Evolutionary conservation across 2,888 invertebrate species (phyloP), one percentile per base, ranked within the genome.

Genomic region (Muschampia plurimacula): DNA sequence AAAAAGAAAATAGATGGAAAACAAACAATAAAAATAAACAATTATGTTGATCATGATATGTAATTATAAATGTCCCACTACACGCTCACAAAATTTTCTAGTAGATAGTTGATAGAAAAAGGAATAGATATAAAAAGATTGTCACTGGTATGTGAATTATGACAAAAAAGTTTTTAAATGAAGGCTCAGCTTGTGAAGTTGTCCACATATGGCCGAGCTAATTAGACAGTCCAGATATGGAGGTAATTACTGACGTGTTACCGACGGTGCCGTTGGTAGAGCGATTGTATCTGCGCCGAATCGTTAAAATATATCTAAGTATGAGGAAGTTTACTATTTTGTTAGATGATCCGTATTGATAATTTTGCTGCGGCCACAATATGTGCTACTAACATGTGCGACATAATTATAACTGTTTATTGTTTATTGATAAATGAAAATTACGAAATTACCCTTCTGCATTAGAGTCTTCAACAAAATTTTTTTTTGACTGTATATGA

Each of bases 221-320:
- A 46, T 49, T 49, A 13, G 13, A 49, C 13, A 49, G n/a, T 13
- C 13, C n/a, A 49, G 4, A 49, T 49, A 49, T 4, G 49, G 49
- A 49, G 13, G 49, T 49, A 13, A 49, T 49, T 49, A 49, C 13
- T 4, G 49, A 49, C 49, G 39, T 49, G 49, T 49, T 6, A n/a
- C 49, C 49, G 13, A 49, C 49, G 49, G 49, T 6, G 49, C 4
- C 6, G 49, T 49, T 49, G 49, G 13, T 49, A 49, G 13, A 49
- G 49, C 49, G 49, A 49, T 49, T 49, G n/a, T 49, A 49, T 49
- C 49, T 13, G 49, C 49, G 13, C 49, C 49, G n/a, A 49, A 49
- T 49, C 49, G 13, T 49, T 49, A 3, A 49, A n/a, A 49, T 6
- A n/a, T n/a, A 49, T 4, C 13, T 4, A 49, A 49, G 49, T 13